These are phyloP conservation scores for Rhimphoctona megacephalus DNA, from an alignment of 2,888 invertebrate species.

Conservation along the genomic window DNA sequence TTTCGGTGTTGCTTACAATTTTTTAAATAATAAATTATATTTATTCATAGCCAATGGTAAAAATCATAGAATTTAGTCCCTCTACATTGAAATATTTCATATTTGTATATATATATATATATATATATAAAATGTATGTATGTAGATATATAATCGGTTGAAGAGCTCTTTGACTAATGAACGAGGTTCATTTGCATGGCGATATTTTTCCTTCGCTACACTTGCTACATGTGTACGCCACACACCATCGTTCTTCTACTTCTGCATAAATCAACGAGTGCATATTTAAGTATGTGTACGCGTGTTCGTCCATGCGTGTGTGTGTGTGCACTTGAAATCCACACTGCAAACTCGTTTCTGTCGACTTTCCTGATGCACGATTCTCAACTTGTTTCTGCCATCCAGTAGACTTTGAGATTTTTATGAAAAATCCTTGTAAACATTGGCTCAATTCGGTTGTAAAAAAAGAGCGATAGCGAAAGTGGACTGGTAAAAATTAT, in stretches of 20 bases:
- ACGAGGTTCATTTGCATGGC: constrained; percentile 24
- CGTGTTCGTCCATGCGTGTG: background rate
- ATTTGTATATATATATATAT: background rate
- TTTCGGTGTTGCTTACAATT: no score
- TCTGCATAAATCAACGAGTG: constrained; percentile 29
- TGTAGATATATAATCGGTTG: constrained; percentile 3
- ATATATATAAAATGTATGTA: background rate
- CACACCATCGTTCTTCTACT: constrained; percentile 32
- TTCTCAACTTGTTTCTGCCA: constrained; percentile 7
- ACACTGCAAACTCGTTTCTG: constrained; percentile 25
- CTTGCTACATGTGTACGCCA: background rate
- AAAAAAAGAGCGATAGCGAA: background rate
- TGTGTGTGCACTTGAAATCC: constrained; percentile 8
- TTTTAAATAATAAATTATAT: background rate
- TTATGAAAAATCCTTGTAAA: constrained; percentile 7
- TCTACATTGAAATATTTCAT: background rate
- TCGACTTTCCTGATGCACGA: background rate
- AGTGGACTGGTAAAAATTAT: background rate
- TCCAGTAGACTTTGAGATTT: background rate
- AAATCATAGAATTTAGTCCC: background rate
- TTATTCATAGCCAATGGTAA: background rate
- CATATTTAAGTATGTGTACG: background rate
- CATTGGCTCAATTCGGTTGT: background rate
- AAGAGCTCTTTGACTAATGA: constrained; percentile 52
- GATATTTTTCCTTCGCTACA: constrained; percentile 15